A percentile compares a stretch with the other conserved stretches of the same genome.
Conservation (phyloP, 2,888 invertebrate genomes). For the Cecidostiba fungosa region DNA sequence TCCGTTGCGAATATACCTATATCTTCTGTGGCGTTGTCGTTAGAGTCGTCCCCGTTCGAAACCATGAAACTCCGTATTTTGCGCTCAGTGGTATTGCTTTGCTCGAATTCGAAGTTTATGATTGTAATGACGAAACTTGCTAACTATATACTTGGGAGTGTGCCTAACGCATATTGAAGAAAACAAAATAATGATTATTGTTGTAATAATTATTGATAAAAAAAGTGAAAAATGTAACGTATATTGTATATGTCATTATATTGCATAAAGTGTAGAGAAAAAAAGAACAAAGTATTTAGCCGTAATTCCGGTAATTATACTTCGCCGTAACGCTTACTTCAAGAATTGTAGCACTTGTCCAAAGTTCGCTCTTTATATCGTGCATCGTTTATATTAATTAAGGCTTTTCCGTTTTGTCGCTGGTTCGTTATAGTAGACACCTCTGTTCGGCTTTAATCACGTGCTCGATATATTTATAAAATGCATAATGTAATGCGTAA, state of each 20-base stretch:
- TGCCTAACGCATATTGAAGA: conserved; percentile 70
- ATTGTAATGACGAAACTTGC: conserved; percentile 51
- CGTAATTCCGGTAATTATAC: conserved; percentile 66
- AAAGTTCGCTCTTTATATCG: conserved; percentile 71
- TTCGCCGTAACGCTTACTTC: conserved; percentile 68
- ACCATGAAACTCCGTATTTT: background rate
- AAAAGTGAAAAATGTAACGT: conserved; percentile 60
- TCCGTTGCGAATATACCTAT: background rate
- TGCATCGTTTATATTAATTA: conserved; percentile 33
- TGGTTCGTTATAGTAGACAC: conserved; percentile 63
- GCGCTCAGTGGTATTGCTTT: background rate
- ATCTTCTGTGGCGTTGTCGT: background rate
- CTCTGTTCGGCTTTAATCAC: conserved; percentile 63
- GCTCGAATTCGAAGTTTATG: conserved; percentile 25
- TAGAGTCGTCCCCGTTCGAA: background rate
- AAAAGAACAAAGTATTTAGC: conserved; percentile 65
- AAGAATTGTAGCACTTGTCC: conserved; percentile 72
- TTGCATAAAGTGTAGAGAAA: conserved; percentile 51
- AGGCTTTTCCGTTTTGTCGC: conserved; percentile 64
- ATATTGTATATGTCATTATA: conserved; percentile 65
- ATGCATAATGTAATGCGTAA: conserved; percentile 52
- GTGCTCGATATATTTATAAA: conserved; percentile 44
- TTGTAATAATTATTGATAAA: conserved; percentile 57
- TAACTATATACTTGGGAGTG: conserved; percentile 65
- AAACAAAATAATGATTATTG: conserved; percentile 33